These are phyloP conservation scores for Tolmerus cingulatus DNA, from an alignment of 2,888 invertebrate genomes.

Conservation along the genomic window DNA sequence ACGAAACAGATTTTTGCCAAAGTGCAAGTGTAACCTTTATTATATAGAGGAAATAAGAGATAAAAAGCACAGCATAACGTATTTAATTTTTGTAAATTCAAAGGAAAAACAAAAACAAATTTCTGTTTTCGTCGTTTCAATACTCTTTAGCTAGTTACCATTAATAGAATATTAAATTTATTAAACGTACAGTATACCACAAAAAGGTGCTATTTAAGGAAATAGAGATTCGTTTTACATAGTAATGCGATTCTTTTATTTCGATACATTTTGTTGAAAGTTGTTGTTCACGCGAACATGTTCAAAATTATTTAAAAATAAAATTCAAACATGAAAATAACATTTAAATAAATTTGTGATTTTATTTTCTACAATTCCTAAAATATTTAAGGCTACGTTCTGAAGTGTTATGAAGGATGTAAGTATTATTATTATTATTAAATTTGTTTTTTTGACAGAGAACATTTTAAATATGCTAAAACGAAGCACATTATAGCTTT, in stretches of 20 bases:
- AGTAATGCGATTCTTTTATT: slow-evolving; percentile 5
- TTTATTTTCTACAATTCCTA: background rate
- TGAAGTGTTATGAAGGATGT: too few species aligned
- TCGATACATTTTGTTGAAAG: slow-evolving; percentile 8
- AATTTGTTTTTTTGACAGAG: too few species aligned
- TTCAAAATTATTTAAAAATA: slow-evolving; percentile 20
- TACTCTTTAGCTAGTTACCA: slow-evolving; percentile 49
- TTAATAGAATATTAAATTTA: slow-evolving; percentile 34
- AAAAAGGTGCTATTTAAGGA: slow-evolving; percentile 46
- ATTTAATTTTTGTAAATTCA: background rate
- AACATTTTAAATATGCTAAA: too few species aligned
- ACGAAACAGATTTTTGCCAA: slow-evolving; percentile 37
- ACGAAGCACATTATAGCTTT: too few species aligned
- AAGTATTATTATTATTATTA: too few species aligned
- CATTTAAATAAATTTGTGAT: background rate
- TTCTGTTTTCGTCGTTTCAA: slow-evolving; percentile 35
- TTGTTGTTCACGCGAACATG: slow-evolving; percentile 17
- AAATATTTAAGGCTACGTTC: background rate
- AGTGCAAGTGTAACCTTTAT: background rate
- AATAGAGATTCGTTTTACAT: background rate
- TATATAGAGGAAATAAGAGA: background rate
- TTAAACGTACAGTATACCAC: slow-evolving; percentile 43
- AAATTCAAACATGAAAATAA: slow-evolving; percentile 29
- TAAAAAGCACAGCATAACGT: background rate
- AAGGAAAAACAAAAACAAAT: background rate